Conservation (phyloP, 2,797 vertebrate genomes). For the Clamator glandarius region DNA sequence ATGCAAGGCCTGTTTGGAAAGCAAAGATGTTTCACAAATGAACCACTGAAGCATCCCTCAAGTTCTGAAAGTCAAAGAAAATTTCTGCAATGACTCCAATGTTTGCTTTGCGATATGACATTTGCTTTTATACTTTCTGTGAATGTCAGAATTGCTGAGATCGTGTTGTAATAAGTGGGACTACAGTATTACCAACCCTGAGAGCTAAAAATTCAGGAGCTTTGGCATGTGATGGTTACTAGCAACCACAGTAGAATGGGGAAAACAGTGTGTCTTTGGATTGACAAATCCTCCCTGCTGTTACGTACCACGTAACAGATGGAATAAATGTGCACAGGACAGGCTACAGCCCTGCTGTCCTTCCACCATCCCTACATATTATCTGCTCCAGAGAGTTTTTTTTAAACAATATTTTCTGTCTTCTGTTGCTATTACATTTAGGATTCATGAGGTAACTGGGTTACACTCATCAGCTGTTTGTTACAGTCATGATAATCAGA, state of each 20-base stretch:
- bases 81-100: conserved; percentile 17
- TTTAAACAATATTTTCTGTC: not conserved
- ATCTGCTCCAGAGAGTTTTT: not conserved
- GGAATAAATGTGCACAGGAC: not conserved
- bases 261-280: not conserved
- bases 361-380: not conserved
- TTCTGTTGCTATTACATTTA: not conserved
- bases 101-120: not conserved
- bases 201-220: not conserved
- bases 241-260: not conserved
- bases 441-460: not conserved
- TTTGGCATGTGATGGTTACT: not conserved
- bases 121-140: not conserved
- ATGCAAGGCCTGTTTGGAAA: conserved; percentile 31
- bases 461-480: not conserved
- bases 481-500: not conserved
- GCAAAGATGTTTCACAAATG: conserved; percentile 10
- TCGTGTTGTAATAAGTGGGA: not conserved
- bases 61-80: conserved; percentile 19
- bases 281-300: not conserved
- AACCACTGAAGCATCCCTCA: not conserved
- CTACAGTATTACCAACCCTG: not conserved
- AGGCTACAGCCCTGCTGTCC: not conserved
- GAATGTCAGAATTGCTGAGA: not conserved
- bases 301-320: not conserved